Evolutionary conservation across 2,113 vertebrate genomes (phyloP), one percentile per base, ranked within the genome.

Genomic region (Rhombomys opimus): DNA sequence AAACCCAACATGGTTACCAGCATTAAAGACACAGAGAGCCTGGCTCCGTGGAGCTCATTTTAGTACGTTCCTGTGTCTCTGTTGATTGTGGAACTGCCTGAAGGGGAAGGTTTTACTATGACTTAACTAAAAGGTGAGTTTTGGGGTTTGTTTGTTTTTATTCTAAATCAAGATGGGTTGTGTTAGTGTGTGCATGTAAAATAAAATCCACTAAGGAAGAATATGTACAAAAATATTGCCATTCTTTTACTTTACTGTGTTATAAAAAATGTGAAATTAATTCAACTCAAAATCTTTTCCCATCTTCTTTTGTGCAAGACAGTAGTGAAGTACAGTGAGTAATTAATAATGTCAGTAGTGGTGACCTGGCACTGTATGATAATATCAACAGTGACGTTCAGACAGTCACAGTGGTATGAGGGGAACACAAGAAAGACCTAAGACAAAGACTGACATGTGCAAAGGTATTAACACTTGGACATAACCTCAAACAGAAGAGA

Each of bases 381-480:
- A 75, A 18, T 75, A 12, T 41, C n/a, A 84, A 15, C 81, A 41
- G n/a, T 2, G 46, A 52, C 38, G 15, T 76, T 73, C 35, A 38
- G 30, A 30, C 1, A 70, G 2, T n/a, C 52, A 22, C 4, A 0
- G 35, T 6, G 73, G 8, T 22, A 41, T 1, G 0, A 54, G 25
- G 14, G 67, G 87, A 38, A 67, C 14, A 84, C 14, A n/a, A 32
- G 27, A 41, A 35, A 57, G 17, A 63, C 27, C 8, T 65, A 65
- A 17, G 12, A 8, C 5, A 68, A 61, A 20, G 5, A 32, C 15
- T 3, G 12, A 81, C 18, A 41, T 7, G 3, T 63, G 11, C 12
- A 22, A 59, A 77, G 50, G 30, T 9, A 13, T 25, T 46, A 35
- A 7, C 38, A n/a, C 57, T 72, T 38, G 27, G 14, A 14, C 8